Percentiles rank a stretch among this genome's conserved stretches.
phyloP scores from a whole-genome alignment of 2,888 invertebrate genomes.

The Ischnus inquisitorius region DNA sequence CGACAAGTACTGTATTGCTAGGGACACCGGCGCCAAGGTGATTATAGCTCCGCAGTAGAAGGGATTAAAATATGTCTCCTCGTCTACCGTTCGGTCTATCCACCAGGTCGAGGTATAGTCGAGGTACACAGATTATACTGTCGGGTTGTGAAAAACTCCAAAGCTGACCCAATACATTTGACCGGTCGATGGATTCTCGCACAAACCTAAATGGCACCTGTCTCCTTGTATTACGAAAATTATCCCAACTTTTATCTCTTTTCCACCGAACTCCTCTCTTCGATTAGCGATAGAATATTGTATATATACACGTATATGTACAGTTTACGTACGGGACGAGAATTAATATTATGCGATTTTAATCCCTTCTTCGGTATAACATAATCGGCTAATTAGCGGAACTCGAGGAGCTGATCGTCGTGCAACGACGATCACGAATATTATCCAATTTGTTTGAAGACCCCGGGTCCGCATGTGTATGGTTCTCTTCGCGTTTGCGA shows the following conservation, averaged over 20 bases:
- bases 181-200: neutral
- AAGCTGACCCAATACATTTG: slow-evolving; percentile 25
- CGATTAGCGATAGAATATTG: too few relatives aligned
- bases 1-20: slow-evolving; percentile 15
- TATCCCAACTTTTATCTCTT: neutral
- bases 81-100: neutral
- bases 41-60: slow-evolving; percentile 34
- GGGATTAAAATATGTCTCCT: slow-evolving; percentile 35
- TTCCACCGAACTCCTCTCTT: neutral
- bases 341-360: slow-evolving; percentile 62
- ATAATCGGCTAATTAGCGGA: slow-evolving; percentile 68
- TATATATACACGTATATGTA: neutral
- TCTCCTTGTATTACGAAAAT: slow-evolving; percentile 19
- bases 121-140: slow-evolving; percentile 2
- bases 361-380: slow-evolving; percentile 55
- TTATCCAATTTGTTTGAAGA: slow-evolving; percentile 67
- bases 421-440: slow-evolving; percentile 34
- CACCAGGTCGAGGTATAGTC: neutral
- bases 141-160: neutral
- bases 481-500: slow-evolving; percentile 8
- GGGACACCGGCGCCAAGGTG: slow-evolving; percentile 46
- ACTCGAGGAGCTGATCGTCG: slow-evolving; percentile 60
- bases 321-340: slow-evolving; percentile 15
- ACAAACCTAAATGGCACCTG: slow-evolving; percentile 19
- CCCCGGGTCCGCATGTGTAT: slow-evolving; percentile 6